Evolutionary conservation across 2,888 invertebrate species (phyloP), one percentile per base, ranked within the genome.

Genomic region (Cacoxenus indagator): DNA sequence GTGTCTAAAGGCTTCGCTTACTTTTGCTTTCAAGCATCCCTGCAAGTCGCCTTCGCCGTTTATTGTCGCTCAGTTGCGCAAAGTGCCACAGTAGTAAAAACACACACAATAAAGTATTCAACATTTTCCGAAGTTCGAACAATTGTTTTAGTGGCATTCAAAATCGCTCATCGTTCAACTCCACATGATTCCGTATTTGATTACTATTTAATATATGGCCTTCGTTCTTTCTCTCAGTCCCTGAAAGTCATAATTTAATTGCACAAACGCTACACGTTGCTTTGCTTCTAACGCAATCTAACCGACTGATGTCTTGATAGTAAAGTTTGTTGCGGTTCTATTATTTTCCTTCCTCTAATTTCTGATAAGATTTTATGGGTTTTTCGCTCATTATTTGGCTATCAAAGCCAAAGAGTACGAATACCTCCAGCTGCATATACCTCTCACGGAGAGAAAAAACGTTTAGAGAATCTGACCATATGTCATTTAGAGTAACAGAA

Each of bases 51-150:
- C n/a, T 14, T 37, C 14, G 17, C 31, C 31, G 22, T 26, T 14
- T 14, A 22, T 37, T 82, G 71, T 71, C 31, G 57, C 8, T 17
- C 5, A 31, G 69, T 59, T 57, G 70, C 0, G 71, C 67, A 64
- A 66, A 71, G 62, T 82, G 66, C 57, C 70, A 67, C 8, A 82
- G 64, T 78, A 78, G 75, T 19, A 80, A 59, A 17, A 81, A 48
- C 24, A 51, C 57, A 4, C 73, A 27, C 80, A 82, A 83, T 19
- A 81, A 70, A 22, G 81, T 65, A 70, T 70, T 71, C 74, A 82
- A 83, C 71, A 81, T 72, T 70, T 69, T 29, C 27, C 27, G 14
- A 24, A 14, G 57, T 17, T 9, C 17, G 3, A 14, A 57, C 14
- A 55, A 26, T 29, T 9, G 9, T n/a, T n/a, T n/a, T n/a, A n/a